Percentiles rank a stretch among this genome's conserved stretches.
Conservation (phyloP, 1,140 invertebrate genomes). For the Ips typographus region DNA sequence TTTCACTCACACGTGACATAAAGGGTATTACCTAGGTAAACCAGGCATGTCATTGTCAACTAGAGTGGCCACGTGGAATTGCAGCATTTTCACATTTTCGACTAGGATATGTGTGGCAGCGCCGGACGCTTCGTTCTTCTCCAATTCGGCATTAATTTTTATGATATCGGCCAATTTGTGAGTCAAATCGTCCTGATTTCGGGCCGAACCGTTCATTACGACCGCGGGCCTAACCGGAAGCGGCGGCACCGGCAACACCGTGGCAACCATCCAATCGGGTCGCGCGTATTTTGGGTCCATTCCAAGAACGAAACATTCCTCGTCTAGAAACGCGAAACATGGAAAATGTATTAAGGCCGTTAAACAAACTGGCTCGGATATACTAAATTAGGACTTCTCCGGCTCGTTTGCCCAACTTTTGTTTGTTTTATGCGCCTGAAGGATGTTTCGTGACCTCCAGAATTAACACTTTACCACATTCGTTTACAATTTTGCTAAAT, state of each 20-base stretch:
- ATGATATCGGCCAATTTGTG: conserved; percentile 99
- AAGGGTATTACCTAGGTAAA: conserved; percentile 70
- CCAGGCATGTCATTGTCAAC: conserved; percentile 99
- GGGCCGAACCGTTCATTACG: conserved; percentile 98
- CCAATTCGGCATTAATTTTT: conserved; percentile 96
- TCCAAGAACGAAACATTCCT: conserved; percentile 89
- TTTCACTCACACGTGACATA: no score
- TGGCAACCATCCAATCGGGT: conserved; percentile 99
- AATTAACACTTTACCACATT: background rate
- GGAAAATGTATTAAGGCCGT: conserved; percentile 20
- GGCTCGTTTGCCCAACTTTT: conserved; percentile 1
- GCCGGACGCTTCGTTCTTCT: conserved; percentile 93
- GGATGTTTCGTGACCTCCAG: background rate
- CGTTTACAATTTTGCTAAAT: no score
- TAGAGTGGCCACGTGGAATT: conserved; percentile 97
- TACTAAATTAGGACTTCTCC: conserved; percentile 11
- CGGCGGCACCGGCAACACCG: conserved; percentile 96
- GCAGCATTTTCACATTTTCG: conserved; percentile 97
- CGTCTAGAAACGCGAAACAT: conserved; percentile 62
- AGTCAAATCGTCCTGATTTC: conserved; percentile 98
- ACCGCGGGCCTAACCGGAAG: conserved; percentile 92
- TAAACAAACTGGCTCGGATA: conserved; percentile 7
- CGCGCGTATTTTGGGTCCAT: conserved; percentile 95
- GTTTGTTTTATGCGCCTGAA: conserved; percentile 12
- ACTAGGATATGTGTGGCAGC: conserved; percentile 95